These are phyloP conservation scores for Drosophila meridiana DNA, from an alignment of 2,888 invertebrate genomes.

Conservation along the genomic window DNA sequence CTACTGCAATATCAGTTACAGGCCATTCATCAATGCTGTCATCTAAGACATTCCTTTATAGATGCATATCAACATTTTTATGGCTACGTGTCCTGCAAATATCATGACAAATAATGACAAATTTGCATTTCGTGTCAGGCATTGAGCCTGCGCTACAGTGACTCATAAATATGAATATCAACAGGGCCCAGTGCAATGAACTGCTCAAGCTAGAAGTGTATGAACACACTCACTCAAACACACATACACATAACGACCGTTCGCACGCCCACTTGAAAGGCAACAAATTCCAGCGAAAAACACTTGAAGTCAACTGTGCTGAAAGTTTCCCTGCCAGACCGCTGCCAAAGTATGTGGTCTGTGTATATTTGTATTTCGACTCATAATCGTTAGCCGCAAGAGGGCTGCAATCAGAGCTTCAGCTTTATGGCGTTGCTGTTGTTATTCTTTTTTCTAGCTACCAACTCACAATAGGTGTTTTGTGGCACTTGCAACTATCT, in stretches of 20 bases:
- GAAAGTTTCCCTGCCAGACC: constrained; percentile 26
- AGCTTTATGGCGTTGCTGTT: not conserved
- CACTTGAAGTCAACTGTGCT: constrained; percentile 42
- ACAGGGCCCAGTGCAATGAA: constrained; percentile 59
- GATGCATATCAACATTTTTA: constrained; percentile 37
- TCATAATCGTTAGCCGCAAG: constrained; percentile 68
- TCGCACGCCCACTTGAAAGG: constrained; percentile 17
- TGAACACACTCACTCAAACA: constrained; percentile 1
- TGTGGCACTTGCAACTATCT: constrained; percentile 66
- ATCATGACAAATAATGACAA: constrained; percentile 74
- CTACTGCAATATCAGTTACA: not conserved
- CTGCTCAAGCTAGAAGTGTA: constrained; percentile 38
- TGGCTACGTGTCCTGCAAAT: constrained; percentile 53
- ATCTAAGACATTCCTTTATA: constrained; percentile 38
- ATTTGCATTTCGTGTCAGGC: constrained; percentile 66
- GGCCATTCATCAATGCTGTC: constrained; percentile 47
- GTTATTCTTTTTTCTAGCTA: constrained; percentile 20
- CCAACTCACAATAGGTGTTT: constrained; percentile 50
- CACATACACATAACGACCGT: no score
- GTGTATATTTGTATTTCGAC: constrained; percentile 12
- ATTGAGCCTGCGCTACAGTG: constrained; percentile 44
- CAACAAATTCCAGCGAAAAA: constrained; percentile 45
- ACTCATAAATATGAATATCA: constrained; percentile 71
- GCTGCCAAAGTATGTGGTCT: constrained; percentile 3
- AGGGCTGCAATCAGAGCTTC: constrained; percentile 50